Conservation (phyloP, 2,888 invertebrate species). For the Lasius platythorax region DNA sequence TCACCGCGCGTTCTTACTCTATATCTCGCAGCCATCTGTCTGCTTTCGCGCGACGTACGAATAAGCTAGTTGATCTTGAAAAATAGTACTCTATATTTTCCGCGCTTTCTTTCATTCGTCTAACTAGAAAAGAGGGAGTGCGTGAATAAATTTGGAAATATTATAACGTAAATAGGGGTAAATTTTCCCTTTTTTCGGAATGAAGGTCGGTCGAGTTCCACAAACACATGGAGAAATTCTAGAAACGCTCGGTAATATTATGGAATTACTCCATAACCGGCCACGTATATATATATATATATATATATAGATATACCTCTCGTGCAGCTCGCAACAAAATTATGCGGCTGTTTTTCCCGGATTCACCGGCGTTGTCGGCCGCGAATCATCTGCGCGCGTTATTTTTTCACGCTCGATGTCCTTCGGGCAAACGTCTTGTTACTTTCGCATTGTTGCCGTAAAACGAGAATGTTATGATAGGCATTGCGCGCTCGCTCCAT, state of each 20-base stretch:
- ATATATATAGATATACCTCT: not conserved
- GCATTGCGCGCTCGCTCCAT: conserved; percentile 48
- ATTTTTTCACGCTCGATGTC: conserved; percentile 60
- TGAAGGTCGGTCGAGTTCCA: not conserved
- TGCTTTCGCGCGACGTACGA: not conserved
- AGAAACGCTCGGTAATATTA: conserved; percentile 36
- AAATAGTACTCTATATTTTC: not conserved
- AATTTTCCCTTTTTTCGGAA: not conserved
- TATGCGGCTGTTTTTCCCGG: conserved; percentile 50
- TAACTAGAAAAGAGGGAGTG: not conserved
- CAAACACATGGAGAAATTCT: conserved; percentile 18
- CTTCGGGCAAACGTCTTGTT: conserved; percentile 66
- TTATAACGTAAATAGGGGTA: not conserved
- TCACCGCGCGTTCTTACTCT: not conserved
- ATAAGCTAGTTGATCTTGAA: not conserved
- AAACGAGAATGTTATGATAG: conserved; percentile 74
- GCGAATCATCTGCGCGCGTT: conserved; percentile 49
- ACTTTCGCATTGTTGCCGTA: conserved; percentile 68
- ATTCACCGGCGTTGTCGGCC: conserved; percentile 13
- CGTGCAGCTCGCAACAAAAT: conserved; percentile 27
- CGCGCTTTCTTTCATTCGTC: not conserved
- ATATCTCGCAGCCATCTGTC: not conserved
- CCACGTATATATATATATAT: not conserved
- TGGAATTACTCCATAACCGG: conserved; percentile 29
- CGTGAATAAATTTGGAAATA: not conserved